A percentile compares a stretch with the other conserved stretches of the same genome.
phyloP scores from a whole-genome alignment of 2,888 invertebrate genomes.

The Euphydryas editha region DNA sequence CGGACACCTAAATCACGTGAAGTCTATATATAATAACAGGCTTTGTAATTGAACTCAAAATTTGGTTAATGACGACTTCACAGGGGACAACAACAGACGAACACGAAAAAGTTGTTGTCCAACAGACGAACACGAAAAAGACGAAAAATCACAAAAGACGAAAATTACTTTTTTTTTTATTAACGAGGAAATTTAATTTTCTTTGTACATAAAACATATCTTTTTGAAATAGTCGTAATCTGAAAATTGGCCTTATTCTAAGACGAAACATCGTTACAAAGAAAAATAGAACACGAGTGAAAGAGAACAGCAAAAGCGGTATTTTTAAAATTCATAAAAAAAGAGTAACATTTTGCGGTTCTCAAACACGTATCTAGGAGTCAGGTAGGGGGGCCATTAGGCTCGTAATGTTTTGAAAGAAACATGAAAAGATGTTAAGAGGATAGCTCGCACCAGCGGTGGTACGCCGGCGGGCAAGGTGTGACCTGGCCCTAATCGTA shows the following conservation, averaged over 20 bases:
- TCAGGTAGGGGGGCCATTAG: conserved; percentile 36
- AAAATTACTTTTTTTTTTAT: too few relatives aligned
- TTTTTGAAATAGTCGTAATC: not conserved
- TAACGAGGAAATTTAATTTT: not conserved
- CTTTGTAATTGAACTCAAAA: too few relatives aligned
- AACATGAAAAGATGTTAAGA: conserved; percentile 45
- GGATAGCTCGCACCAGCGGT: conserved; percentile 34
- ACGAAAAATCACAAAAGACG: too few relatives aligned
- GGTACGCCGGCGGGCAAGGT: conserved; percentile 26
- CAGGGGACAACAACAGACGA: too few relatives aligned
- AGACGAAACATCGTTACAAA: not conserved
- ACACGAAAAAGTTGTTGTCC: too few relatives aligned
- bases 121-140: too few relatives aligned
- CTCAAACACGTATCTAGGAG: conserved; percentile 23
- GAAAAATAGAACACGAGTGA: not conserved
- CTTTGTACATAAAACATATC: too few relatives aligned
- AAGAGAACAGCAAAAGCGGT: not conserved
- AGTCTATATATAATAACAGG: too few relatives aligned
- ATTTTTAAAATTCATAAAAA: conserved; percentile 23
- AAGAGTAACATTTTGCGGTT: conserved; percentile 1
- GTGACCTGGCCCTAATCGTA: conserved; percentile 36
- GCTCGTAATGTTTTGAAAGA: conserved; percentile 41
- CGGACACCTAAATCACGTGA: too few relatives aligned
- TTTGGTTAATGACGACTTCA: too few relatives aligned
- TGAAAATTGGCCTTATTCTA: not conserved